Conservation (phyloP, 1,140 invertebrate species). For the Bilobella aurantiaca region DNA sequence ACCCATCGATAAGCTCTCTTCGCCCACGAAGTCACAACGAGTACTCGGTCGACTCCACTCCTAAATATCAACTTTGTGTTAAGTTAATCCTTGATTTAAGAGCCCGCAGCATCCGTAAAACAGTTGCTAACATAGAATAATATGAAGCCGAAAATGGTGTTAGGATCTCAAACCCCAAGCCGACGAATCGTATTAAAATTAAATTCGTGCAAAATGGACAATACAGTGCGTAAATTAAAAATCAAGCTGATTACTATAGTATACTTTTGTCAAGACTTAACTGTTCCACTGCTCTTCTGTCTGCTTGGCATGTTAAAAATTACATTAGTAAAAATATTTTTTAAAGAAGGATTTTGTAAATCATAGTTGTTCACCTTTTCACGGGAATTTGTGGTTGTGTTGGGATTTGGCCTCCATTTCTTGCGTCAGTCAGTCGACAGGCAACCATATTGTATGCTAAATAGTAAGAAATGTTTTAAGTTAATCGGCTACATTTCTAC, state of each 20-base stretch:
- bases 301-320: conserved; percentile 14
- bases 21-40: conserved; percentile 36
- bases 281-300: conserved; percentile 31
- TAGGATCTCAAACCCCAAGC: no score
- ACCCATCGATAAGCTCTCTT: conserved; percentile 34
- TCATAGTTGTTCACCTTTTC: conserved; percentile 63
- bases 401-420: conserved; percentile 69
- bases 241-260: no score
- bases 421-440: conserved; percentile 80
- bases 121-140: no score
- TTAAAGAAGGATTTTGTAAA: background rate
- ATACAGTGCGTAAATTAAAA: no score
- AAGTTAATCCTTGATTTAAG: conserved; percentile 1
- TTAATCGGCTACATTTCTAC: no score
- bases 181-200: no score
- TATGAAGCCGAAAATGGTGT: background rate
- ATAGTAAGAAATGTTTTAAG: conserved; percentile 7
- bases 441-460: conserved; percentile 95
- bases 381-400: conserved; percentile 52
- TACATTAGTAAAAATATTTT: background rate
- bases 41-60: conserved; percentile 35
- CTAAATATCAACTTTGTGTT: conserved; percentile 11
- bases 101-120: background rate
- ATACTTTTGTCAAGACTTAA: conserved; percentile 23
- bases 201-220: no score